Evolutionary conservation across 2,797 vertebrate genomes (phyloP), one percentile per base, ranked within the genome.

Genomic region (Myotis vivesi): DNA sequence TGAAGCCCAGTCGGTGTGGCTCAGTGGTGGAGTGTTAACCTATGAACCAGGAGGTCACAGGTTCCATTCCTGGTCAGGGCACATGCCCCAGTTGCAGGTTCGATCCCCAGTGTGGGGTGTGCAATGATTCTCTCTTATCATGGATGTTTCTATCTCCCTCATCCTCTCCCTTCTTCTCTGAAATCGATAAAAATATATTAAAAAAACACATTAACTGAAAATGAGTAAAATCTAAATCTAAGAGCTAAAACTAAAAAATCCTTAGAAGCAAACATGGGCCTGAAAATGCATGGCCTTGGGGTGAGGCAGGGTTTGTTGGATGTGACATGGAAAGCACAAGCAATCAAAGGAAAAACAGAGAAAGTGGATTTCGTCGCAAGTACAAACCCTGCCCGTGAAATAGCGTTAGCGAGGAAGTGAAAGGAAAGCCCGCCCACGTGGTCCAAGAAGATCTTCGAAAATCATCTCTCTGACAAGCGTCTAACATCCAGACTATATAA

Each of bases 391-490:
- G 10, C 55, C 12, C 5, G 36, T 33, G 57, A 69, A 49, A 44
- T 33, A 66, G 73, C 38, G 49, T 15, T 20, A 30, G 41, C 46
- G 44, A 51, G 41, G 51, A 66, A 80, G 23, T 68, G 59, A 41
- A 89, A 85, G 66, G 16, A 33, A 3, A 84, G 13, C 25, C 19
- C 49, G 17, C 25, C 25, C 49, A 66, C 5, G 15, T 1, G 13
- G 38, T 68, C 15, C 9, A 59, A 59, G 57, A 81, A 77, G 72
- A 77, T 71, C 51, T 53, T 83, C 73, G 20, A 7, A 92, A 83
- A 17, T 57, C 28, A 8, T 25, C 5, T 44, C 17, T n/a, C 49
- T 79, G 30, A 6, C 33, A 46, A 66, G 5, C n/a, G 38, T 72
- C 73, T 46, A 30, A 44, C 28, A 36, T 80, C 25, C 28, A 68